Evolutionary conservation across 2,888 invertebrate species (phyloP), one percentile per base, ranked within the genome.

Genomic region (Drosophila melanosoma): DNA sequence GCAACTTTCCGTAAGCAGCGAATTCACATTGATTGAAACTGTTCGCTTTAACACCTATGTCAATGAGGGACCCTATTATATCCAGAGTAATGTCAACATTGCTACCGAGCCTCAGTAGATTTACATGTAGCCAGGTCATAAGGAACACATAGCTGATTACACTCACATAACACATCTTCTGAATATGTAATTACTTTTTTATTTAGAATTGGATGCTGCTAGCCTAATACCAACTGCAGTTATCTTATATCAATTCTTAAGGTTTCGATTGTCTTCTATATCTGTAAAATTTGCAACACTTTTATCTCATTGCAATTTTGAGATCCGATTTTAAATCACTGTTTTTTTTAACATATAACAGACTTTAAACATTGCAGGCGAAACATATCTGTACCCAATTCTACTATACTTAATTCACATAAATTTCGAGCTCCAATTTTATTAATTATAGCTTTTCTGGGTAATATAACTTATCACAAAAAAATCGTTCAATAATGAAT

Each of bases 11-110:
- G 93, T 94, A 40, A 94, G 94, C 52, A 42, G 91, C 93, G 52
- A 94, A 94, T 65, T 97, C 96, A 91, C 96, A 96, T 85, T 92
- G 94, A 10, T 94, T 94, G 60, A 95, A 94, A 20, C 93, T 94
- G 69, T 94, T n/a, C 95, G 94, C 89, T 93, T 98, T 26, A 94
- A 94, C 76, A 94, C 94, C 23, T 97, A 95, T 93, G 95, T 96
- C 12, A 95, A 95, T 51, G 95, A 97, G 90, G 98, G 98, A 0
- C 96, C 97, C 4, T 96, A 96, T 91, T 96, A 95, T 92, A 94
- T 96, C n/a, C 95, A 95, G 81, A 93, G 94, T n/a, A 93, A 94
- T 67, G 94, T 96, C 56, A 96, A 97, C 92, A 95, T 98, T 56
- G 97, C 97, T 6, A 94, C 96, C 87, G 98, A 97, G 88, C 57